Base-by-base conservation (phyloP, 2,797 vertebrate genomes). In the Pangasius mekongensis region DNA sequence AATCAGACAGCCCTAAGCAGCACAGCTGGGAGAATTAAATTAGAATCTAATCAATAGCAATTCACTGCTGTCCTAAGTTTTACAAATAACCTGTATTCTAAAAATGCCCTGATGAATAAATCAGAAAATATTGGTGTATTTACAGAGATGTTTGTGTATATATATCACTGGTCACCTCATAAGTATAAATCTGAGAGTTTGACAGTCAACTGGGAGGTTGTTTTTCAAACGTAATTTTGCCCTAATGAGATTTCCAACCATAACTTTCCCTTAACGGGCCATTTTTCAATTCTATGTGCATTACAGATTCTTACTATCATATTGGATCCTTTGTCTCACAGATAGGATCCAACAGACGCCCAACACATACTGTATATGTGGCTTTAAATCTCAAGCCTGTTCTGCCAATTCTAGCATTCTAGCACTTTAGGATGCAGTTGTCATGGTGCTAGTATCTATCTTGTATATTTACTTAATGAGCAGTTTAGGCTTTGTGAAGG, bases 41-140 rank as follows among this genome's bases (percentile, higher is more conserved):
- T 94, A 93, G 90, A 95, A 94, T 93, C 91, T 43, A 94, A 95
- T 96, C 95, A 93, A 96, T 95, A 95, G 76, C 94, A 94, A 94
- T 95, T 94, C 93, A 93, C 92, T 91, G 92, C 92, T 95, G 94
- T 95, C 94, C 80, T 39, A 52, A 27, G 90, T 86, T 91, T 91
- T 93, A 92, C 94, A 94, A 94, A 95, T 93, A 88, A 89, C 91
- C 87, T 91, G 91, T 92, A 89, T 90, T 92, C 86, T 88, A 82
- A 92, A 86, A 94, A 90, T 89, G 90, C 89, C 16, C 88, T 87
- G 43, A 93, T 93, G 93, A 93, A 94, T 94, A 95, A 96, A 96
- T 95, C 92, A 94, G 93, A 94, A 96, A 94, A 95, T 94, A 95
- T 94, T 83, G 92, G 88, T 92, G 87, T 94, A 92, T 95, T 95